A percentile compares a stretch with the other conserved stretches of the same genome.
Conservation (phyloP, 1,140 invertebrate species). For the Calephelis virginiensis region DNA sequence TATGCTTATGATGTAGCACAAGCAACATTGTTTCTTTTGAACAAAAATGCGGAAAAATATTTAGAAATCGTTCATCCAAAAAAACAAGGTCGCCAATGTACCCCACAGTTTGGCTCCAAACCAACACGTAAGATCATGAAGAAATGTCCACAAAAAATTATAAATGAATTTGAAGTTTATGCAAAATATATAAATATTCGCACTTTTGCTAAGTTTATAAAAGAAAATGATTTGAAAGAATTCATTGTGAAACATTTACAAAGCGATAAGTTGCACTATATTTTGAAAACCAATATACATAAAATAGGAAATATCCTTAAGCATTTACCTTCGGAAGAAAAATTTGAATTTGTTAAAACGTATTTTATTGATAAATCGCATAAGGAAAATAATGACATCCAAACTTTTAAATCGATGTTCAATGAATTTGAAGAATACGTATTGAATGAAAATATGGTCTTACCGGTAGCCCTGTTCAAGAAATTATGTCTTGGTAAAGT, state of each 20-base stretch:
- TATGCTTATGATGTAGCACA: constrained; percentile 4
- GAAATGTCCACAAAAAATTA: constrained; percentile 36
- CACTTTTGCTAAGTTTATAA: constrained; percentile 43
- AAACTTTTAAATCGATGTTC: constrained; percentile 25
- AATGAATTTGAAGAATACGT: constrained; percentile 26
- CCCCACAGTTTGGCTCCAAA: constrained; percentile 36
- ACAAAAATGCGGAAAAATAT: constrained; percentile 36
- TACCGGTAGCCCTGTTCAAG: constrained; percentile 36
- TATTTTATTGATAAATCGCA: constrained; percentile 42
- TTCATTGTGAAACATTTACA: constrained; percentile 40
- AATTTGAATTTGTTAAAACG: constrained; percentile 45
- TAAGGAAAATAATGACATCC: constrained; percentile 15
- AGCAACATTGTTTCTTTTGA: constrained; percentile 37
- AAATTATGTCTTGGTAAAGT: no score
- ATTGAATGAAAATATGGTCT: constrained; percentile 31
- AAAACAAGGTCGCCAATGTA: background rate
- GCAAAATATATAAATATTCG: constrained; percentile 27
- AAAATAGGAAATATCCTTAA: constrained; percentile 45
- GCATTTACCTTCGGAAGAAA: constrained; percentile 41
- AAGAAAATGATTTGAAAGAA: constrained; percentile 39
- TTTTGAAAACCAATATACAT: constrained; percentile 39
- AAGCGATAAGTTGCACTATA: constrained; percentile 27
- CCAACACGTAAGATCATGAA: constrained; percentile 45
- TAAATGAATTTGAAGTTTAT: constrained; percentile 45
- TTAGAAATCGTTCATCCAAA: constrained; percentile 37